Base-by-base conservation (phyloP, 2,888 invertebrate genomes). In the Horisme vitalbata region DNA sequence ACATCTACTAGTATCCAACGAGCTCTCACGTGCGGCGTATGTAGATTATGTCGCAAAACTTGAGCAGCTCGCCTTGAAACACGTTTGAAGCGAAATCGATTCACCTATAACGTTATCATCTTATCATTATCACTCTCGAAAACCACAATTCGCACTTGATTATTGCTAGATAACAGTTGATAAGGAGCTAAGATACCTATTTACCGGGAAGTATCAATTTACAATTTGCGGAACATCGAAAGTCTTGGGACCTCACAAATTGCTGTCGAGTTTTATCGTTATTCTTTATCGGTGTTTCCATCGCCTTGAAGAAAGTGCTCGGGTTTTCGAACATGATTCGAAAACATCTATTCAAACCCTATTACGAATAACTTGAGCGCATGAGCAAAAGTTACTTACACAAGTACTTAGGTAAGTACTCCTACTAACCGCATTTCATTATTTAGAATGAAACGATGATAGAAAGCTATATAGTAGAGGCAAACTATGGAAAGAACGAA, bases 211-310 rank as follows among this genome's bases (percentile, higher is more conserved):
- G 46, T 39, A 49, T 49, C 49, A 44, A 31, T 49, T 44, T 44
- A 44, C 49, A 49, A 49, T 49, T 43, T 39, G 43, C 12, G 38
- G 34, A 44, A 24, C 43, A 48, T 35, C 31, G 27, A 21, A 48
- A 38, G 38, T 35, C 34, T 49, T 30, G 44, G 35, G 38, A 31
- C 21, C 43, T 44, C 44, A 31, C 48, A 44, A 48, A 49, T 49
- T 45, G 39, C 49, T 43, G 37, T 38, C 23, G 35, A 32, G 49
- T 49, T 49, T 45, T 44, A 44, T 44, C 49, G 39, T 24, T 32
- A 18, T 49, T 32, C 38, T 31, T 39, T 35, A 39, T 35, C 34
- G 34, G 18, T 31, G 34, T 24, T 43, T 44, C 35, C 31, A 39
- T 15, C 28, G 45, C 33, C 34, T 38, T 38, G 38, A 23, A 45